Conservation (phyloP, 2,113 vertebrate species). For the Irena cyanogastra region DNA sequence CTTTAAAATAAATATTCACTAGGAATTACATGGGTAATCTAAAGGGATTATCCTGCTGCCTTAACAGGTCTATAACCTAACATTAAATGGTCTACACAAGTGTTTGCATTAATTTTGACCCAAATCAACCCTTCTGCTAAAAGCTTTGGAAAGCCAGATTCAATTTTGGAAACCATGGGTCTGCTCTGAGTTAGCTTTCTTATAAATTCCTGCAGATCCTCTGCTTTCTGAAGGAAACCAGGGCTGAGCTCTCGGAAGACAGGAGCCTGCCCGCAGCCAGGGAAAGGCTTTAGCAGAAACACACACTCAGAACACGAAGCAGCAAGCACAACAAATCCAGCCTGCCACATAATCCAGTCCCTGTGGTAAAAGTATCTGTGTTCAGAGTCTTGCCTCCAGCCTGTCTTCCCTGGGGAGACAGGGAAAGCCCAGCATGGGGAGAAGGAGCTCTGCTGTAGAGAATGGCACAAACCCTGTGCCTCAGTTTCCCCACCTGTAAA, state of each 20-base stretch:
- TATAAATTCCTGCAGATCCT: background rate
- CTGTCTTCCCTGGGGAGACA: background rate
- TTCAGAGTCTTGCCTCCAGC: background rate
- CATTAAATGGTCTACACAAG: background rate
- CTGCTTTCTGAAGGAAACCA: background rate
- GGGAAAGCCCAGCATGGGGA: background rate
- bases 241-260: background rate
- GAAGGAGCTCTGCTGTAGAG: background rate
- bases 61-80: slow-evolving; percentile 56
- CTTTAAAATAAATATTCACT: slow-evolving; percentile 66
- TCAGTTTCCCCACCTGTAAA: background rate
- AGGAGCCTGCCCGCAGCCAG: background rate
- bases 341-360: background rate
- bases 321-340: background rate
- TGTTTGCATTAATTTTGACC: slow-evolving; percentile 52
- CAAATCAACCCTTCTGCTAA: slow-evolving; percentile 28
- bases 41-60: slow-evolving; percentile 54
- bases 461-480: background rate
- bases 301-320: background rate
- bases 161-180: background rate
- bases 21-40: slow-evolving; percentile 54
- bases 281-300: background rate
- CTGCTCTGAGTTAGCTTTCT: background rate
- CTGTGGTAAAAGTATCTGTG: background rate
- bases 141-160: background rate